These are phyloP conservation scores for Onychomys arenicola DNA, from an alignment of 2,797 vertebrate species.

Conservation along the genomic window DNA sequence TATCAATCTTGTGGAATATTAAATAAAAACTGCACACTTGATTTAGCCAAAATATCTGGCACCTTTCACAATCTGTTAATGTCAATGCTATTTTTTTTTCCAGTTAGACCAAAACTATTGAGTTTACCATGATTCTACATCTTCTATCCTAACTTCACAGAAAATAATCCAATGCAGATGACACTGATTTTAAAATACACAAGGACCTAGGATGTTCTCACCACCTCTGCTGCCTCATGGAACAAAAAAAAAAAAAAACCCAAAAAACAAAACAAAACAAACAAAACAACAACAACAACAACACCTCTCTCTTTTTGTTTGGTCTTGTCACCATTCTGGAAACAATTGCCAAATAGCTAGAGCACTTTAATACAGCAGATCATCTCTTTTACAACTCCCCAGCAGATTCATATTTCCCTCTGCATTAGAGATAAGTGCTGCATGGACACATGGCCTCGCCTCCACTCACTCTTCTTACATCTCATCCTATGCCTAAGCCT, in stretches of 20 bases:
- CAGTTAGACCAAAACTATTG: background rate
- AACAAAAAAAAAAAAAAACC: background rate
- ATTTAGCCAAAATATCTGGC: background rate
- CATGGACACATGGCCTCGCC: rapidly evolving
- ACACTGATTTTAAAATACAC: background rate
- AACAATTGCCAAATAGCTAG: background rate
- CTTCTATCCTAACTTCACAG: background rate
- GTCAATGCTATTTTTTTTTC: background rate
- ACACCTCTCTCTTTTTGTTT: background rate
- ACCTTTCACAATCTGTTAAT: background rate
- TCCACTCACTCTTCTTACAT: background rate
- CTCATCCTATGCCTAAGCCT: background rate
- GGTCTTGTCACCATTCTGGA: background rate
- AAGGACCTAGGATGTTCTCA: background rate
- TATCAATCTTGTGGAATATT: background rate
- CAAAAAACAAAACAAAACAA: too few relatives aligned
- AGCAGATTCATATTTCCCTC: background rate
- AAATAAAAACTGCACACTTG: background rate
- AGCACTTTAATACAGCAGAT: background rate
- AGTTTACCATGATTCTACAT: background rate
- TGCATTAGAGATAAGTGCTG: background rate
- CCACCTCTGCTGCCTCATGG: background rate
- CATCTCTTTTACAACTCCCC: background rate
- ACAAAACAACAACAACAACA: too few relatives aligned
- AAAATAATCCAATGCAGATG: background rate